Evolutionary conservation across 2,797 vertebrate genomes (phyloP).

Genomic region (Anabacerthia variegaticeps): DNA sequence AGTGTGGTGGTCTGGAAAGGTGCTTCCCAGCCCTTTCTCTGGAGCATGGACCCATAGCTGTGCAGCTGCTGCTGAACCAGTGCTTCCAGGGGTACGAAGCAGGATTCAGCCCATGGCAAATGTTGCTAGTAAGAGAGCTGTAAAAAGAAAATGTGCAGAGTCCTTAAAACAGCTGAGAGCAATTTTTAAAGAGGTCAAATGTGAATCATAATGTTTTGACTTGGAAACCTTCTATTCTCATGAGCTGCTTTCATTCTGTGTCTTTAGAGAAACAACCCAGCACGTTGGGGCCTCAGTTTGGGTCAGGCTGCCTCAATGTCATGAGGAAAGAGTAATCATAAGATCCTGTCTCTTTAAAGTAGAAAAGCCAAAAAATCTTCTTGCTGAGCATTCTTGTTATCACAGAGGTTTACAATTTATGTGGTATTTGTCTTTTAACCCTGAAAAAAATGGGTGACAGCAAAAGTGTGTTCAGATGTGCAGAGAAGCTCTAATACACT

Average conservation of each 20-base stretch:
- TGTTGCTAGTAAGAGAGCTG: neutral
- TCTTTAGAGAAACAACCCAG: neutral
- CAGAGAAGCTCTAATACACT: neutral
- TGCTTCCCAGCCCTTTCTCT: neutral
- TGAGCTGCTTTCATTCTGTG: neutral
- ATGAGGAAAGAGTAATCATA: neutral
- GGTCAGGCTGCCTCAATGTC: neutral
- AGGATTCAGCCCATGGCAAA: neutral
- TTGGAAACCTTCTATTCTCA: neutral
- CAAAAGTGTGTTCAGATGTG: neutral
- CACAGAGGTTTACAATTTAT: neutral
- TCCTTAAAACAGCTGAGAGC: neutral
- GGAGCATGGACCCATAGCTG: neutral
- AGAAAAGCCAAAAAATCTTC: neutral
- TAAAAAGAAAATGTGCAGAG: neutral
- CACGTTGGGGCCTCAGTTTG: neutral
- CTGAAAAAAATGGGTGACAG: neutral
- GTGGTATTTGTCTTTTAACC: neutral
- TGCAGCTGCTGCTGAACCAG: neutral
- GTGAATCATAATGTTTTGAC: neutral
- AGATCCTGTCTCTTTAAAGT: neutral
- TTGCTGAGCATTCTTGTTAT: neutral
- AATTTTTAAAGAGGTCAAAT: neutral
- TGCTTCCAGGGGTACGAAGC: neutral
- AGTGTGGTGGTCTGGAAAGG: neutral